Base-by-base conservation (phyloP, 2,888 invertebrate species). In the Drosophila formosana region DNA sequence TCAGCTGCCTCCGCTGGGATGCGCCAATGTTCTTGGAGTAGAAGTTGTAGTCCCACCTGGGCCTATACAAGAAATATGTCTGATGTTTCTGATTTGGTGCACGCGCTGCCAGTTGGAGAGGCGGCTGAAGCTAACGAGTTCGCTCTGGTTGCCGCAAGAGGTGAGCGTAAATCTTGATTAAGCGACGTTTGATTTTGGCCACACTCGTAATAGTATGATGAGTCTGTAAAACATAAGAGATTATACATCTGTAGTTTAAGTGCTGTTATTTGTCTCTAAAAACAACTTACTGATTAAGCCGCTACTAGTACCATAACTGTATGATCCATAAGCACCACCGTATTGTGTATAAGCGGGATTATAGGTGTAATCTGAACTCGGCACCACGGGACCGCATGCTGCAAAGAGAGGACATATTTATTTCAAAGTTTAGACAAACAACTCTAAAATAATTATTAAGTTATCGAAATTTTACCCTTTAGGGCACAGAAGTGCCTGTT, bases 31-130 rank as follows among this genome's bases (percentile, higher is more conserved):
- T 7, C 6, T 30, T 1, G 30, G 8, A 34, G 18, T 41, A 18
- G 5, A 7, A 1, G 39, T 18, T 41, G 39, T 13, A 39, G 11
- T 3, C 11, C 34, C 34, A 41, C 49, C 30, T 72, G 51, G 34
- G 64, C 88, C 90, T 92, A 92, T 75, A 91, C 92, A 52, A 92
- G 88, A 81, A 92, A 92, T 66, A 92, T 91, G 53, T 92, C 92
- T 13, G 92, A 91, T 39, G 91, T 79, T 72, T 95, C 95, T 70
- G 94, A 93, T 90, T 95, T 95, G 71, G 95, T 94, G 91, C 95
- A 95, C 68, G 95, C 95, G 90, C 95, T 95, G 78, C 95, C 95
- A 73, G 95, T 95, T 43, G 95, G 95, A 45, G 95, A 95, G 47
- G 95, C 95, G 32, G 95, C 95, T 66, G 95, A 95, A 6, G 95